A percentile compares a stretch with the other conserved stretches of the same genome.
These are phyloP conservation scores for Porphyrio hochstetteri DNA, from an alignment of 2,113 vertebrate species.

Conservation along the genomic window DNA sequence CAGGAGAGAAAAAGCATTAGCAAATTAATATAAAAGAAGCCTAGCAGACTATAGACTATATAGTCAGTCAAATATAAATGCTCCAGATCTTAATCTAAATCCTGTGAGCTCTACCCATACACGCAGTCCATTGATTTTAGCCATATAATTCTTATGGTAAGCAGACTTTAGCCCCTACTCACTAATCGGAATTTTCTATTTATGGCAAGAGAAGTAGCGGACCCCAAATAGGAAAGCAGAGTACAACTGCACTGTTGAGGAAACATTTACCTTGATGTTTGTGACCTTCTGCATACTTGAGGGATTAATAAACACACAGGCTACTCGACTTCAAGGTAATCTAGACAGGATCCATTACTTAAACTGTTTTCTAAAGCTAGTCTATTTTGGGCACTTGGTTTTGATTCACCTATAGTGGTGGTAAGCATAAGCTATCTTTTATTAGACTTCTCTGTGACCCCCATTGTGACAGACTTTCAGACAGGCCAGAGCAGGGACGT, in stretches of 20 bases:
- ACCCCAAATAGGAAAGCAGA: not conserved
- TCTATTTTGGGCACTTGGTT: not conserved
- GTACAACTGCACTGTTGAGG: not conserved
- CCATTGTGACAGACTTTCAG: not conserved
- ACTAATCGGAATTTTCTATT: not conserved
- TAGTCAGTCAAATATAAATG: not conserved
- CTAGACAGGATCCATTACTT: conserved; percentile 2
- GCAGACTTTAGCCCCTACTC: not conserved
- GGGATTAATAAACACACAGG: not conserved
- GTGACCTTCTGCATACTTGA: not conserved
- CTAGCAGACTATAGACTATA: not conserved
- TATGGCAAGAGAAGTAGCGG: not conserved
- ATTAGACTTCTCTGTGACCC: not conserved
- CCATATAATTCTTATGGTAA: not conserved
- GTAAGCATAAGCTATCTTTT: not conserved
- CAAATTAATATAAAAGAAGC: not conserved
- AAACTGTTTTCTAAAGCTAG: conserved; percentile 3
- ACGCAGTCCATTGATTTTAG: not conserved
- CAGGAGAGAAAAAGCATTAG: not conserved
- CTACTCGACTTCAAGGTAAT: not conserved
- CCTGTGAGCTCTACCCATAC: not conserved
- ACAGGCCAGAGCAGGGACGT: not conserved
- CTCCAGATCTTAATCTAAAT: not conserved
- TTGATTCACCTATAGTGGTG: not conserved
- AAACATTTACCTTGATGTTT: not conserved